These are phyloP conservation scores for Rissa tridactyla DNA, from an alignment of 2,113 vertebrate species.

Conservation along the genomic window DNA sequence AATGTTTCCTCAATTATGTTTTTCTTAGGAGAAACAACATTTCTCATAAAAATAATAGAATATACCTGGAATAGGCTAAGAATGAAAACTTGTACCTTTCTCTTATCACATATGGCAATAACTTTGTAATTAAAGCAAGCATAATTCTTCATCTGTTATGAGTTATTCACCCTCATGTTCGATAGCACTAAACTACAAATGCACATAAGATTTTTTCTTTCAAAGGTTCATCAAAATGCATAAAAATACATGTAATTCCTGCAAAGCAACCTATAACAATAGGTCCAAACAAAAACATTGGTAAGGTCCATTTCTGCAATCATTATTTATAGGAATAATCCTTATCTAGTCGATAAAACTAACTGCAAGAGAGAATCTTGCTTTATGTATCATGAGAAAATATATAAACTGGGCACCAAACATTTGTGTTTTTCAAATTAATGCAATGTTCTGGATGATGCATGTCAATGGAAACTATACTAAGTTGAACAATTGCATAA, in stretches of 20 bases:
- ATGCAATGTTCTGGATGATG: background rate
- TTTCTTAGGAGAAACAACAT: background rate
- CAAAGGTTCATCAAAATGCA: background rate
- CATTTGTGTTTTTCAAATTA: background rate
- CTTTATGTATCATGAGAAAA: background rate
- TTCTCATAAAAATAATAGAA: background rate
- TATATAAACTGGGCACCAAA: background rate
- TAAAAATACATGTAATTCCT: background rate
- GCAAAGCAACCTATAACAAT: background rate
- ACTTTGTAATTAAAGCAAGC: background rate
- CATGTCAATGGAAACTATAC: background rate
- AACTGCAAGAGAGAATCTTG: background rate
- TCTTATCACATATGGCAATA: background rate
- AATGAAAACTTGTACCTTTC: background rate
- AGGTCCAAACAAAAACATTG: background rate
- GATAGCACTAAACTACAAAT: background rate
- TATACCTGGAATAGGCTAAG: background rate
- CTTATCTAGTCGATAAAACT: background rate
- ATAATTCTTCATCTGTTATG: background rate
- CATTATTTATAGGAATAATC: background rate
- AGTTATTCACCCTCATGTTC: background rate
- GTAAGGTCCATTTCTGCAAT: background rate
- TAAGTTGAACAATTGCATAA: background rate
- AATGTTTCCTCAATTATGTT: background rate
- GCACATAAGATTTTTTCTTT: background rate